A percentile compares a stretch with the other conserved stretches of the same genome.
Conservation (phyloP, 2,113 vertebrate species). For the Zosterops borbonicus region DNA sequence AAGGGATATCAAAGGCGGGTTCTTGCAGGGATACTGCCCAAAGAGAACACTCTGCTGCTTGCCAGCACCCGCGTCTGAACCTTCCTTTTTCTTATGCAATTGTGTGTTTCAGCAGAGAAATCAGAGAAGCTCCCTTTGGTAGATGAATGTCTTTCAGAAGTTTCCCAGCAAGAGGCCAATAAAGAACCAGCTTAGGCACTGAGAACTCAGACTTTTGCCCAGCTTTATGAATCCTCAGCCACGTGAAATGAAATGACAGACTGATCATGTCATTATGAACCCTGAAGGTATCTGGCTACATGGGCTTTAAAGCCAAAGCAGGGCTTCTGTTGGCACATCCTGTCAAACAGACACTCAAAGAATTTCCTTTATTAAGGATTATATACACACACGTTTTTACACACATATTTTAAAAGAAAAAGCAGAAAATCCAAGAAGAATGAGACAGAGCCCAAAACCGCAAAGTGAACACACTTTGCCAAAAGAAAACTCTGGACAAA, state of each 20-base stretch:
- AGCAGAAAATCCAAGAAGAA: background rate
- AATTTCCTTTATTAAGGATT: background rate
- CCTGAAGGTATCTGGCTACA: background rate
- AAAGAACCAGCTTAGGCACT: background rate
- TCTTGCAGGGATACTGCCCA: background rate
- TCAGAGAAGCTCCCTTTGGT: background rate
- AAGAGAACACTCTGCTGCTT: background rate
- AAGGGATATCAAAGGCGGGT: background rate
- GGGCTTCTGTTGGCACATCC: background rate
- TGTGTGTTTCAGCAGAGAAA: background rate
- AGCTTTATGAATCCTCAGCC: background rate
- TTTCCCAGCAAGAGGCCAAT: slow-evolving; percentile 24
- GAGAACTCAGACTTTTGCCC: background rate
- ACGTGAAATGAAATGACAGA: background rate
- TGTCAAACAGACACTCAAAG: background rate
- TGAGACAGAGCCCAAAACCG: background rate
- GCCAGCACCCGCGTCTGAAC: accelerated
- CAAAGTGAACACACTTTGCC: background rate
- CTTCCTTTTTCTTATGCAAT: background rate
- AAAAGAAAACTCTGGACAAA: background rate
- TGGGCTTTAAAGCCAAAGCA: background rate
- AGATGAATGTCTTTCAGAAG: background rate
- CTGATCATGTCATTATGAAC: background rate
- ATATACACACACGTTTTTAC: background rate
- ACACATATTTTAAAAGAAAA: background rate